Percentiles rank a stretch among this genome's conserved stretches.
These are phyloP conservation scores for Siniperca knerii DNA, from an alignment of 2,113 vertebrate genomes.

Conservation along the genomic window DNA sequence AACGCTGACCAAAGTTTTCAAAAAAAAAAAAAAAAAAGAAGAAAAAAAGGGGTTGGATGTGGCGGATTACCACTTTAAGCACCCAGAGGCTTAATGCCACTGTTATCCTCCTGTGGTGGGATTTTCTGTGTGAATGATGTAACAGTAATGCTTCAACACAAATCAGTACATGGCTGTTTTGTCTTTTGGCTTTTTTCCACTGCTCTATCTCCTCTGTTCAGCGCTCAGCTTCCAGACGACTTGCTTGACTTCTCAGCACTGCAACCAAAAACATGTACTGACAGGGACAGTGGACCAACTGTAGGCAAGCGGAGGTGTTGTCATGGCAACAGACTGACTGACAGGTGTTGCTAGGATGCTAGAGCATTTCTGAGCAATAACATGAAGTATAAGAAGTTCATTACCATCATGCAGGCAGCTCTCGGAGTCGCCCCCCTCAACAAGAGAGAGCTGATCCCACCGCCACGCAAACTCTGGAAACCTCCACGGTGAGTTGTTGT, in stretches of 20 bases:
- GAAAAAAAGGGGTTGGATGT: slow-evolving; percentile 3
- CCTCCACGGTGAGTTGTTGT: slow-evolving; percentile 86
- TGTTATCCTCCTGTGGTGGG: slow-evolving; percentile 83
- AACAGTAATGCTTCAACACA: slow-evolving; percentile 82
- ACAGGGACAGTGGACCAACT: neutral
- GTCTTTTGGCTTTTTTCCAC: slow-evolving; percentile 11
- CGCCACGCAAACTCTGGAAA: slow-evolving; percentile 90
- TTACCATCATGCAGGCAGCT: slow-evolving; percentile 90
- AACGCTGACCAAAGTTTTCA: neutral
- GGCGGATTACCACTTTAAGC: slow-evolving; percentile 59
- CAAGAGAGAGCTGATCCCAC: slow-evolving; percentile 91
- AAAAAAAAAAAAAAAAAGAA: neutral
- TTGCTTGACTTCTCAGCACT: neutral
- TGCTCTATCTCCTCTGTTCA: slow-evolving; percentile 21
- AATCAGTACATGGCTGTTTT: slow-evolving; percentile 68
- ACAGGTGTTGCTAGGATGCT: neutral
- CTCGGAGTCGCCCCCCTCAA: slow-evolving; percentile 92
- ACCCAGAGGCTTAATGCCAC: slow-evolving; percentile 84
- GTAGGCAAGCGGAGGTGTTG: neutral
- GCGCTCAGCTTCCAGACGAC: neutral
- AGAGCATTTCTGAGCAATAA: slow-evolving; percentile 34
- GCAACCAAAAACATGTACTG: neutral
- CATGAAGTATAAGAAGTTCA: slow-evolving; percentile 95
- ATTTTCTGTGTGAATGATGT: slow-evolving; percentile 87
- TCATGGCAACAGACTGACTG: slow-evolving; percentile 17